A percentile compares a stretch with the other conserved stretches of the same genome.
Conservation (phyloP, 2,888 invertebrate species). For the Drosophila kokeensis region DNA sequence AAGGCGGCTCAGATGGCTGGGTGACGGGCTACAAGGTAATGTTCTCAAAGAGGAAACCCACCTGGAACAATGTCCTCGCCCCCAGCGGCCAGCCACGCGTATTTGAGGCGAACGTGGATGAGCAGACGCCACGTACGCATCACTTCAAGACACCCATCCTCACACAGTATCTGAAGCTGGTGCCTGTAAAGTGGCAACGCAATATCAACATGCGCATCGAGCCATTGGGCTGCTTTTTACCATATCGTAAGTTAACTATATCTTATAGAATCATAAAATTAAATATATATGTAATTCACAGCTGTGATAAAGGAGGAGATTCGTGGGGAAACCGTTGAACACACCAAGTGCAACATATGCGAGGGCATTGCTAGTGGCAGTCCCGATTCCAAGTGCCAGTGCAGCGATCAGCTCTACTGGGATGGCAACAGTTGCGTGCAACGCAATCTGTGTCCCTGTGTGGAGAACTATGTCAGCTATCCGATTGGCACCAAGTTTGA, state of each 20-base stretch:
- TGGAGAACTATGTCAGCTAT: slow-evolving; percentile 90
- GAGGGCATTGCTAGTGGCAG: slow-evolving; percentile 64
- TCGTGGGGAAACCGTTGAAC: slow-evolving; percentile 36
- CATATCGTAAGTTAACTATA: slow-evolving; percentile 87
- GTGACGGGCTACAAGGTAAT: slow-evolving; percentile 90
- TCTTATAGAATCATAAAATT: background rate
- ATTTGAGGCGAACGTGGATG: slow-evolving; percentile 91
- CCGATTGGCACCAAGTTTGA: slow-evolving; percentile 90
- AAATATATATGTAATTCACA: slow-evolving; percentile 18
- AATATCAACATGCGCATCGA: slow-evolving; percentile 91
- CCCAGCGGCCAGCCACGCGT: slow-evolving; percentile 86
- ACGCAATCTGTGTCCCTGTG: slow-evolving; percentile 91
- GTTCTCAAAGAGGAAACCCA: slow-evolving; percentile 90
- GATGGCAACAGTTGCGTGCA: slow-evolving; percentile 91
- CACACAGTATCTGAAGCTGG: slow-evolving; percentile 89
- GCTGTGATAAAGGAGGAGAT: slow-evolving; percentile 71
- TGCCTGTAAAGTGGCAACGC: slow-evolving; percentile 90
- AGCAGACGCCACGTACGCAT: slow-evolving; percentile 87
- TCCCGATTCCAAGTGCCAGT: slow-evolving; percentile 85
- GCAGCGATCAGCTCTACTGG: slow-evolving; percentile 88
- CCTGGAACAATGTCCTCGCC: slow-evolving; percentile 90
- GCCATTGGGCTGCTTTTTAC: slow-evolving; percentile 91
- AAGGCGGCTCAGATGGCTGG: slow-evolving; percentile 90
- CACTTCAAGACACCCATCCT: slow-evolving; percentile 90
- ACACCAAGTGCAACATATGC: slow-evolving; percentile 87